These are phyloP conservation scores for Parazoanthus atlanticus DNA, from an alignment of 92 coral and sea anemone species.

Conservation along the genomic window DNA sequence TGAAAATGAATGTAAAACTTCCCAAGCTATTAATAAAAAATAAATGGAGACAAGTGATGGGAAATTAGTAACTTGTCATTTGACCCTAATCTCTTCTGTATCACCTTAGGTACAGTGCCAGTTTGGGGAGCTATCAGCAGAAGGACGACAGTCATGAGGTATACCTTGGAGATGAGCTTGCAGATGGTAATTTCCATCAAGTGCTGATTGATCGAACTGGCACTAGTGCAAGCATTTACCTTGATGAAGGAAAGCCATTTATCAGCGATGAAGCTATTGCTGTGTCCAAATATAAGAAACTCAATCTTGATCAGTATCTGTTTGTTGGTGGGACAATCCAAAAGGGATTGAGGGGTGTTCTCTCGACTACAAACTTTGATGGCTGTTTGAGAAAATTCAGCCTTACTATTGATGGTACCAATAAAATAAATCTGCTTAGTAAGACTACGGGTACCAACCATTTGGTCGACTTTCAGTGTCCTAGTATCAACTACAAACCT, in stretches of 20 bases:
- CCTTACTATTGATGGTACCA: neutral
- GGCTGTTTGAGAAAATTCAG: conserved; percentile 70
- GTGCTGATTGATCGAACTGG: conserved; percentile 48
- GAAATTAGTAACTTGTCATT: neutral
- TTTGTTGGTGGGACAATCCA: conserved; percentile 70
- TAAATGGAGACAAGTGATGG: neutral
- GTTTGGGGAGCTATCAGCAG: conserved; percentile 59
- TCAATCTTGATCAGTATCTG: conserved; percentile 58
- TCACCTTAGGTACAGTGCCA: conserved; percentile 55
- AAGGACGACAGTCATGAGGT: conserved; percentile 50
- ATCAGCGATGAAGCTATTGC: conserved; percentile 40
- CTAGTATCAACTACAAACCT: neutral
- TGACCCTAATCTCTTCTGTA: too few species aligned
- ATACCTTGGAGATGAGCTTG: conserved; percentile 74
- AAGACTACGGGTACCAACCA: conserved; percentile 1
- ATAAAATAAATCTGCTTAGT: conserved; percentile 19
- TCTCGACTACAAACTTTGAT: conserved; percentile 60
- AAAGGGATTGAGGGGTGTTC: conserved; percentile 53
- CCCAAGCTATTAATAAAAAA: too few species aligned
- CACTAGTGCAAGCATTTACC: conserved; percentile 43
- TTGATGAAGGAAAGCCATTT: conserved; percentile 39
- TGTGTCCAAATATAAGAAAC: conserved; percentile 55
- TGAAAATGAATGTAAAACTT: too few species aligned
- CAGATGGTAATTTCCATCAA: conserved; percentile 64
- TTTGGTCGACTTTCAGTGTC: conserved; percentile 19